These are phyloP conservation scores for Drosophila melanogaster DNA, from an alignment of 1,140 invertebrate genomes.

Conservation along the genomic window Release_6_plus_ISO1_MT NC_004354.4:5813501-5814000, in stretches of 20 bases:
- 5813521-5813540: background rate
- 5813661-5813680: background rate
- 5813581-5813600: constrained; percentile 45
- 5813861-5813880: constrained; percentile 33
- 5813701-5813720: background rate
- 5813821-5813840: constrained; percentile 7
- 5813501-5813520: background rate
- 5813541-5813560: background rate
- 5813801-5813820: background rate
- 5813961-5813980: constrained; percentile 62
- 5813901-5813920: constrained; percentile 10
- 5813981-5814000: constrained; percentile 74
- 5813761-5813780: constrained; percentile 39
- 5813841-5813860: constrained; percentile 1
- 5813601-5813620: constrained; percentile 32
- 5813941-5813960: constrained; percentile 60
- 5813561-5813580: constrained; percentile 26
- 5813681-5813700: background rate
- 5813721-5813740: background rate
- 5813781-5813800: constrained; percentile 51
- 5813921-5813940: constrained; percentile 67
- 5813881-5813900: constrained; percentile 1
- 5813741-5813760: constrained; percentile 42
- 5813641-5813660: constrained; percentile 37
- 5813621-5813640: constrained; percentile 35